These are phyloP conservation scores for Scarus forsteni DNA, from an alignment of 2,797 vertebrate genomes.

Conservation along the genomic window DNA sequence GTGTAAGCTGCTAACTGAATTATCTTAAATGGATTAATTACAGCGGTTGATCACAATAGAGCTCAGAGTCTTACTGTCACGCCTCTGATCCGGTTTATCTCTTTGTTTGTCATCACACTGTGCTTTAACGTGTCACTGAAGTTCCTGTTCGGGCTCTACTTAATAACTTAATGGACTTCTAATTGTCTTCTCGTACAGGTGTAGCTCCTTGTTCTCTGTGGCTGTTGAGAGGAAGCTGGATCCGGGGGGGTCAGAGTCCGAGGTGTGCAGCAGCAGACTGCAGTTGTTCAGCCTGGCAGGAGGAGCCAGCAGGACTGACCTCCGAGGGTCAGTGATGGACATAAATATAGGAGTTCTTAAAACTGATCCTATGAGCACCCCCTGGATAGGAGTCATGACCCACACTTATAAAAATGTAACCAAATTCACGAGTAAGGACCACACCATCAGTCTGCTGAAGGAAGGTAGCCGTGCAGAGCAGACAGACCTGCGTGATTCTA, in stretches of 20 bases:
- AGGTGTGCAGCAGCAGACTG: conserved; percentile 70
- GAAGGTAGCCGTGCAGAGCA: too few species aligned
- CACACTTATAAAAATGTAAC: background rate
- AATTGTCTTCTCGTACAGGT: conserved; percentile 55
- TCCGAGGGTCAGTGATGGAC: conserved; percentile 74
- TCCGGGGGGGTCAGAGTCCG: conserved; percentile 49
- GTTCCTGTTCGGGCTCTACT: background rate
- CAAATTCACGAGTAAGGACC: too few species aligned
- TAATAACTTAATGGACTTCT: background rate
- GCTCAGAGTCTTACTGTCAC: background rate
- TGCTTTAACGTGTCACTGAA: background rate
- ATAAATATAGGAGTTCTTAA: background rate
- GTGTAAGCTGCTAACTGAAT: conserved; percentile 31
- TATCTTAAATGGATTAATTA: conserved; percentile 33
- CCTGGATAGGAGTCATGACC: too few species aligned
- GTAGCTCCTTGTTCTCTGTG: conserved; percentile 84
- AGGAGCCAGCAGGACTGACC: conserved; percentile 74
- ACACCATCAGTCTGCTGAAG: too few species aligned
- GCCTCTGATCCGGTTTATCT: conserved; percentile 3
- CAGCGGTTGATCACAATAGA: background rate
- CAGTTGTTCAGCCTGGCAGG: conserved; percentile 80
- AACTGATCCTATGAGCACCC: too few species aligned
- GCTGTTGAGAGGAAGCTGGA: conserved; percentile 75
- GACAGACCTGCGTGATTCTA: too few species aligned
- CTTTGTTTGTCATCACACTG: background rate